These are phyloP conservation scores for Onychomys leucogaster DNA, from an alignment of 2,797 vertebrate species.

Conservation along the genomic window DNA sequence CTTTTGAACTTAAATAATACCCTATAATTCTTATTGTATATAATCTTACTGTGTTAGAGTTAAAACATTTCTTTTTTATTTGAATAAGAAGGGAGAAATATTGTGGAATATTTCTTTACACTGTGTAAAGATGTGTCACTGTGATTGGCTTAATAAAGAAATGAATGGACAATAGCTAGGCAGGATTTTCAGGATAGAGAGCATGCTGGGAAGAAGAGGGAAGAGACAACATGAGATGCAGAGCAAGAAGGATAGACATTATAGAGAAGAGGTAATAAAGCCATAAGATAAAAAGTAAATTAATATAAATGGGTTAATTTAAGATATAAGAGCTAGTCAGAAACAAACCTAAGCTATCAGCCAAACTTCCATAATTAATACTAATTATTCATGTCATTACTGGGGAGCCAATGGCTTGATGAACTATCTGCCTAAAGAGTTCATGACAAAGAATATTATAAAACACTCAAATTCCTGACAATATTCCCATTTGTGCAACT, in stretches of 20 bases:
- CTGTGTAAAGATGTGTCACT: background rate
- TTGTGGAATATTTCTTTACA: background rate
- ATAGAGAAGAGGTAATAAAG: background rate
- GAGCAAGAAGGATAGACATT: background rate
- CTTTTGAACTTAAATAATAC: no score
- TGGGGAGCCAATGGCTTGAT: background rate
- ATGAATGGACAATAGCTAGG: background rate
- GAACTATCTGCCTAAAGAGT: background rate
- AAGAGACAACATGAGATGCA: background rate
- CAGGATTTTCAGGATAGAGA: background rate
- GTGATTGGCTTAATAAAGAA: background rate
- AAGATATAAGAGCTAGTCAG: background rate
- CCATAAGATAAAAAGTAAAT: background rate
- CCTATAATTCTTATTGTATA: no score
- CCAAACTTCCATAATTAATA: background rate
- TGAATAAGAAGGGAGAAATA: no score
- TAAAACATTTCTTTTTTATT: no score
- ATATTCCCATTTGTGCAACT: background rate
- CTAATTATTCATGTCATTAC: background rate
- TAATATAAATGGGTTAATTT: background rate
- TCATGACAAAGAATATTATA: background rate
- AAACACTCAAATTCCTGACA: conserved; percentile 5
- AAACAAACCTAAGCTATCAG: background rate
- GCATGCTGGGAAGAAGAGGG: background rate
- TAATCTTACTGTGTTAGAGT: no score